Evolutionary conservation across 2,888 invertebrate genomes (phyloP).

Genomic region (Sipha maydis): DNA sequence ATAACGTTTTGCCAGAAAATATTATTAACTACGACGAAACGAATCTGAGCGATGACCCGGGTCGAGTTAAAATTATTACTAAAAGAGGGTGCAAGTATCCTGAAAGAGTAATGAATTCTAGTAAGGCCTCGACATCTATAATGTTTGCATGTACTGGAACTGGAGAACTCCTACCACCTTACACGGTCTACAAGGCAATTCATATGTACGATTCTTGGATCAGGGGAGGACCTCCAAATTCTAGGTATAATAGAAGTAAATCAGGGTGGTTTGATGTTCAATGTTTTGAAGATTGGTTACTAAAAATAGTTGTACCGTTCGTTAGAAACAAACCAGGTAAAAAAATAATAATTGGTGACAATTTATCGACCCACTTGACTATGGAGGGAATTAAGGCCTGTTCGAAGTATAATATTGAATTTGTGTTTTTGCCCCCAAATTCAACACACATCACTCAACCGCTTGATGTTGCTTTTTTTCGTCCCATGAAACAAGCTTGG

Average conservation of each 20-base stretch:
- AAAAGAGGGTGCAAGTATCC: constrained; percentile 64
- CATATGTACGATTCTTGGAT: constrained; percentile 63
- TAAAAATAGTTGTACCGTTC: constrained; percentile 55
- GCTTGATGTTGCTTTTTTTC: constrained; percentile 62
- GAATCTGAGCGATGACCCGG: background rate
- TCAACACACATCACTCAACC: too few species aligned
- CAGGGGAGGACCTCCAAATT: constrained; percentile 62
- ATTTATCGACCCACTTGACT: constrained; percentile 36
- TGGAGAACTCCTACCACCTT: constrained; percentile 63
- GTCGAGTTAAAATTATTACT: constrained; percentile 46
- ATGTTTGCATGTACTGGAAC: constrained; percentile 63
- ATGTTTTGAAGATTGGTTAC: constrained; percentile 66
- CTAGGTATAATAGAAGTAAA: constrained; percentile 65
- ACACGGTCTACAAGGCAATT: constrained; percentile 63
- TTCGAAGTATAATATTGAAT: constrained; percentile 62
- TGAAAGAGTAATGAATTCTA: constrained; percentile 63
- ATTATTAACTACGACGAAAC: constrained; percentile 40
- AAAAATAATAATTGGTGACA: constrained; percentile 16
- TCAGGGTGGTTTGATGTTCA: constrained; percentile 66
- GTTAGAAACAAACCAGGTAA: too few species aligned
- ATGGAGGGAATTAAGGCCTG: constrained; percentile 61
- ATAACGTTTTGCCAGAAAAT: constrained; percentile 34
- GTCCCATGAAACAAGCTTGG: constrained; percentile 63
- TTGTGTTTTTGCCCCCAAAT: constrained; percentile 63
- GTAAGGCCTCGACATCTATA: constrained; percentile 63